Evolutionary conservation across 2,888 invertebrate genomes (phyloP).

Genomic region (Blastobasis adustella): DNA sequence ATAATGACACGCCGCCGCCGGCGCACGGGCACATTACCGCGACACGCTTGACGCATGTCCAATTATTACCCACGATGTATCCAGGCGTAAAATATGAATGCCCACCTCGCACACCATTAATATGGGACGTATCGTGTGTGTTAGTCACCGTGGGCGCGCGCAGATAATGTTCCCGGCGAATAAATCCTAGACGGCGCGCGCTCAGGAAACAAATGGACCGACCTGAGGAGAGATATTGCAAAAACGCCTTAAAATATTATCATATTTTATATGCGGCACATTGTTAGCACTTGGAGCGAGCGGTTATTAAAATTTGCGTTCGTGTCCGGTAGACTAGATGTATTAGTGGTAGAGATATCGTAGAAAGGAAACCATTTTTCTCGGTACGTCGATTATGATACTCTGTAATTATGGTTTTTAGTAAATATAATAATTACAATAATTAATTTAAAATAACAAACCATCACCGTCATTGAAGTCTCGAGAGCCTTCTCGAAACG

Average conservation of each 20-base stretch:
- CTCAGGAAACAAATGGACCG: slow-evolving; percentile 56
- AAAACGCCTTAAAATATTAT: slow-evolving; percentile 56
- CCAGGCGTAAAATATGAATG: slow-evolving; percentile 65
- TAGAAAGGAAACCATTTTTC: too few relatives aligned
- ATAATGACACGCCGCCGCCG: slow-evolving; percentile 60
- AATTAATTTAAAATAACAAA: too few relatives aligned
- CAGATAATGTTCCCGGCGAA: slow-evolving; percentile 64
- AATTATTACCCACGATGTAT: slow-evolving; percentile 69
- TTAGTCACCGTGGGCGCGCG: slow-evolving; percentile 56
- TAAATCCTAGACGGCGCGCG: slow-evolving; percentile 53
- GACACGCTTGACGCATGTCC: slow-evolving; percentile 69
- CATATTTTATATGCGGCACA: slow-evolving; percentile 17
- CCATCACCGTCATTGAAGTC: too few relatives aligned
- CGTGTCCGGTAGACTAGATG: too few relatives aligned
- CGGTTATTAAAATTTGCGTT: slow-evolving; percentile 17
- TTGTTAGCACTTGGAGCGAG: slow-evolving; percentile 41
- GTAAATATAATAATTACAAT: too few relatives aligned
- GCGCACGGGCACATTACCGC: slow-evolving; percentile 64
- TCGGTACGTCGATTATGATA: too few relatives aligned
- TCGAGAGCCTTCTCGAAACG: too few relatives aligned
- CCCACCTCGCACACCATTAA: slow-evolving; percentile 48
- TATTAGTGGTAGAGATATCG: too few relatives aligned
- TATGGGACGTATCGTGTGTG: slow-evolving; percentile 39
- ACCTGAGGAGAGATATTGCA: slow-evolving; percentile 60
- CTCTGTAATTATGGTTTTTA: too few relatives aligned